Conservation (phyloP, 2,797 vertebrate genomes). For the Parauchenoglanis ngamensis region DNA sequence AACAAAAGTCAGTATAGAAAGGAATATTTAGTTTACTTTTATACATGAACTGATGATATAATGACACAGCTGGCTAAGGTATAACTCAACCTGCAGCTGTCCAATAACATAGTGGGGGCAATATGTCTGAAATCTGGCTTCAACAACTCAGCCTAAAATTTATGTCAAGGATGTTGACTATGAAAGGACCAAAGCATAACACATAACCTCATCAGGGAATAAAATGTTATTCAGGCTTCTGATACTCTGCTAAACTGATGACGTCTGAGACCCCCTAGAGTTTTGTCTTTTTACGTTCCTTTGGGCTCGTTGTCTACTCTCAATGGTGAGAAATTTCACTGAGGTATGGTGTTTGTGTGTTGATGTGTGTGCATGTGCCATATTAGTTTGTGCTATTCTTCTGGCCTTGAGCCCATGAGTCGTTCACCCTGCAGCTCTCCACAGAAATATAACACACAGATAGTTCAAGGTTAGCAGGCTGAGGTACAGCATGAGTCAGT, state of each 20-base stretch:
- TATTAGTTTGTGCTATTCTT: slow-evolving; percentile 38
- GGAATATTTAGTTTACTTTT: background rate
- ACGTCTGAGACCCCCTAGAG: slow-evolving; percentile 8
- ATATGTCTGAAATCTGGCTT: background rate
- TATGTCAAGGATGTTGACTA: background rate
- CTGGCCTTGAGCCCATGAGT: slow-evolving; percentile 36
- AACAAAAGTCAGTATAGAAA: background rate
- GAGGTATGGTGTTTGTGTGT: background rate
- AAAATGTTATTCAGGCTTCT: slow-evolving; percentile 10
- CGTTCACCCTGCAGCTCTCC: slow-evolving; percentile 18
- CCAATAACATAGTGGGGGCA: background rate
- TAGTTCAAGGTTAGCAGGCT: slow-evolving; percentile 19
- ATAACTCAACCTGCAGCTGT: background rate
- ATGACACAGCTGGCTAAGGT: background rate
- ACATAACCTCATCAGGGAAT: background rate
- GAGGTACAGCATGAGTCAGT: slow-evolving; percentile 23
- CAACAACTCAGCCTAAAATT: background rate
- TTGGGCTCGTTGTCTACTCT: slow-evolving; percentile 31
- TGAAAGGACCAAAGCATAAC: background rate
- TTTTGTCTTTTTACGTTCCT: slow-evolving; percentile 40
- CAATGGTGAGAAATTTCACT: slow-evolving; percentile 31
- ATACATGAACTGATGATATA: background rate
- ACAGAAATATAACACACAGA: slow-evolving; percentile 28
- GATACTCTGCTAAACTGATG: slow-evolving; percentile 6
- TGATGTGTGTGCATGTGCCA: background rate